Evolutionary conservation across 2,113 vertebrate genomes (phyloP), one percentile per base, ranked within the genome.

Genomic region (Chloebia gouldiae): DNA sequence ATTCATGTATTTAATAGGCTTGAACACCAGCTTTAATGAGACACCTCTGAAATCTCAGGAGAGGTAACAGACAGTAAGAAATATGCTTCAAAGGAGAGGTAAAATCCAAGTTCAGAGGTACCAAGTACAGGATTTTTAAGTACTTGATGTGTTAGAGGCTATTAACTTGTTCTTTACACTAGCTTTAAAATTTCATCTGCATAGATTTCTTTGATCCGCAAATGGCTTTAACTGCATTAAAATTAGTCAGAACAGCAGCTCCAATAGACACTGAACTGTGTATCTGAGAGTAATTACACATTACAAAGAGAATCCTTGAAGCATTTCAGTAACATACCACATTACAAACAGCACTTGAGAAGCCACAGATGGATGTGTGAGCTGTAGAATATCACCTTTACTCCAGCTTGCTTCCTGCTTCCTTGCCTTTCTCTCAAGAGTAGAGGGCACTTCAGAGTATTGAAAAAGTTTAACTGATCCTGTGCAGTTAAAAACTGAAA

Each of bases 11-110:
- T 91, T 84, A 93, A 95, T 76, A 96, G 44, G 49, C 65, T 93
- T 93, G 89, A 92, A 71, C 60, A 93, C 81, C 60, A 92, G 80
- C 31, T 89, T 95, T 95, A 97, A 96, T 93, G 77, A 95, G 92
- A 84, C 83, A 92, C 86, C 61, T 91, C 81, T 72, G 91, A 89
- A 87, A 95, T 86, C 94, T 89, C 78, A 35, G 54, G 64, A 91
- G 94, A 89, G 25, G 77, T 84, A 91, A 72, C 56, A 93, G 88
- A 88, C 83, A 91, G 86, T 77, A 92, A 65, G 77, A 96, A 92
- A 78, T 37, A 86, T 37, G 44, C 80, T 89, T 91, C 83, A 69
- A 93, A 92, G 65, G 40, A 87, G 65, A 89, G 77, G 53, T 40
- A 84, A 86, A 93, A 92, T 76, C 72, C 47, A 71, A 93, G 73